Evolutionary conservation across 2,888 invertebrate species (phyloP).

Genomic region (Dinocampus coccinellae): DNA sequence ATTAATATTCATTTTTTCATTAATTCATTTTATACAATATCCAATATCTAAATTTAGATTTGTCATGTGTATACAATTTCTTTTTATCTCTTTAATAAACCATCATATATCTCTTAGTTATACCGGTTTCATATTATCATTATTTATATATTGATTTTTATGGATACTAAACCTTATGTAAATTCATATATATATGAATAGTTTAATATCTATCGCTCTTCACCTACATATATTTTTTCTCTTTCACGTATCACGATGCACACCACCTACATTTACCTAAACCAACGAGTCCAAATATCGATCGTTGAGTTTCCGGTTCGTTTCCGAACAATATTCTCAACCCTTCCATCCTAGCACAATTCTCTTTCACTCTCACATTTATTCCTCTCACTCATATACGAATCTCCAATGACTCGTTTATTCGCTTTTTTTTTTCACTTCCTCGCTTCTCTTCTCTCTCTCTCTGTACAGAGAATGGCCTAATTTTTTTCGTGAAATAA

Average conservation of each 20-base stretch:
- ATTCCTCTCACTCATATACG: neutral
- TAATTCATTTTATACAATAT: too few relatives aligned
- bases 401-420: neutral
- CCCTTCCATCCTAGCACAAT: neutral
- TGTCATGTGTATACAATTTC: too few relatives aligned
- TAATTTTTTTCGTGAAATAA: constrained; percentile 53
- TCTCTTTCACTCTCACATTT: neutral
- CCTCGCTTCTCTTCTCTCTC: neutral
- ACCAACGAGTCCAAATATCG: constrained; percentile 42
- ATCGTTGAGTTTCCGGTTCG: constrained; percentile 43
- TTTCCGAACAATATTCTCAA: constrained; percentile 43
- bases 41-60: too few relatives aligned
- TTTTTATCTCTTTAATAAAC: too few relatives aligned
- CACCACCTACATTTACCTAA: constrained; percentile 26
- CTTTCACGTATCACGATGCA: neutral
- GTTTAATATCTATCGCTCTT: neutral
- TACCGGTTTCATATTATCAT: neutral
- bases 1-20: too few relatives aligned
- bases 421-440: neutral
- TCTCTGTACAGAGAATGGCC: constrained; percentile 40
- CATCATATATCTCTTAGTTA: too few relatives aligned
- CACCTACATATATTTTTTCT: constrained; percentile 12
- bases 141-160: neutral
- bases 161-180: neutral
- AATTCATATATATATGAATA: neutral